These are phyloP conservation scores for Varanus komodoensis DNA, from an alignment of 2,113 vertebrate species.

Conservation along the genomic window DNA sequence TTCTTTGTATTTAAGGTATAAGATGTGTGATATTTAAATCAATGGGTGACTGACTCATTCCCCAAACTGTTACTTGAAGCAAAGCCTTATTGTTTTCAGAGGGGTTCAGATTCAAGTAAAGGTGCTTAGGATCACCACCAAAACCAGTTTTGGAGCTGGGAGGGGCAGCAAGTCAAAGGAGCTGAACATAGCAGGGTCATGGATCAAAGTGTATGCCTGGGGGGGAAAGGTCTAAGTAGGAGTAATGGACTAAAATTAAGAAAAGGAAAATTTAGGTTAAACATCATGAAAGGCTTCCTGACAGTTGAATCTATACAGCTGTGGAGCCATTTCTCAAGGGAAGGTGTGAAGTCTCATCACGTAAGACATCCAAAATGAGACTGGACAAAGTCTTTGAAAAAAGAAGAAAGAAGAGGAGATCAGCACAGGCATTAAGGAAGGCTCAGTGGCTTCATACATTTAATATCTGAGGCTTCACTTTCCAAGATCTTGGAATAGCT, in stretches of 20 bases:
- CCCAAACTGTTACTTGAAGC: not conserved
- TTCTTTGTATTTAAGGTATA: not conserved
- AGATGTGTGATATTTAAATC: not conserved
- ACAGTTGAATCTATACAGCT: constrained; percentile 57
- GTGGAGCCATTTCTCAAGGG: constrained; percentile 49
- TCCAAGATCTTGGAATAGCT: constrained; percentile 48
- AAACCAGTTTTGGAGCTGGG: not conserved
- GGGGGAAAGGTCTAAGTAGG: constrained; percentile 49
- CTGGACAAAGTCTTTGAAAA: constrained; percentile 59
- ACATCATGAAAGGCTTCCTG: constrained; percentile 62
- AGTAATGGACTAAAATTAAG: constrained; percentile 64
- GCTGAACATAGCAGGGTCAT: not conserved
- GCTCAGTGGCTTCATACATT: not conserved
- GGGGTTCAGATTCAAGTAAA: not conserved
- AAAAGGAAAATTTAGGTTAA: constrained; percentile 61
- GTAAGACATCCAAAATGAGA: constrained; percentile 53
- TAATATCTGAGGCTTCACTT: constrained; percentile 19
- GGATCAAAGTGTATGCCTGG: not conserved
- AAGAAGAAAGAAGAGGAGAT: constrained; percentile 48
- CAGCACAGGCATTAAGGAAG: not conserved
- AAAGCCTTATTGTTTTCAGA: not conserved
- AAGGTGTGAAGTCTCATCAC: constrained; percentile 46
- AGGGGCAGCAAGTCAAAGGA: not conserved
- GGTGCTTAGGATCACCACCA: not conserved
- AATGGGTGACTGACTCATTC: not conserved